Base-by-base conservation (phyloP, 2,113 vertebrate species). In the Trogon melanurus region DNA sequence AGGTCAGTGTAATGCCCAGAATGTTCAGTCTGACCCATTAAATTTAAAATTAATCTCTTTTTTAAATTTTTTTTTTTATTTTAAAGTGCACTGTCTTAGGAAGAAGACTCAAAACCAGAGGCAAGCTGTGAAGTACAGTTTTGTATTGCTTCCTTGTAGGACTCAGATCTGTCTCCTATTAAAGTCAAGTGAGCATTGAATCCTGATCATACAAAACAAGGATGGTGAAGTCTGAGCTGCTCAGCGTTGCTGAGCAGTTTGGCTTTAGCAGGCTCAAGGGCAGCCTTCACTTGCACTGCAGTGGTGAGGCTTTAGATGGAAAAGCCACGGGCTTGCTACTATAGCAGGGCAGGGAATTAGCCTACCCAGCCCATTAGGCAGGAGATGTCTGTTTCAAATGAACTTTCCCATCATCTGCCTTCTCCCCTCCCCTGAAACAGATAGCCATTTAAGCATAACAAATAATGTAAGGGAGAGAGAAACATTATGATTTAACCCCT, bases 371-470 rank as follows among this genome's bases (percentile, higher is more conserved):
- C 73, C 79, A 66, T 93, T 91, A 86, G 25, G 70, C 22, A 45
- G 8, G 56, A 81, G 73, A 94, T 57, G 51, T 57, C 74, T 76
- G 51, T 70, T 79, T 92, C 82, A 94, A 70, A 90, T 73, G 45
- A 94, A 92, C 79, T 90, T 90, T 86, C 56, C 44, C 44, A 67
- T 58, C 79, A 66, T 34, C 51, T 71, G 36, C 47, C 51, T 88
- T 73, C 56, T 88, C 32, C n/a, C 11, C n/a, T 92, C 48, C 29
- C 51, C 56, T 86, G 76, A 86, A 81, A 58, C 1, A 86, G 72
- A 93, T 13, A 71, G 32, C n/a, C 72, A 89, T 73, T 85, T 86
- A 92, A 85, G 64, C 85, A 78, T 91, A 85, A 93, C 94, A 96
- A 93, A 58, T 76, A 85, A 85, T 13, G 30, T 66, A 76, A 88